These are phyloP conservation scores for Listronotus oregonensis DNA, from an alignment of 1,140 invertebrate species.

Conservation along the genomic window DNA sequence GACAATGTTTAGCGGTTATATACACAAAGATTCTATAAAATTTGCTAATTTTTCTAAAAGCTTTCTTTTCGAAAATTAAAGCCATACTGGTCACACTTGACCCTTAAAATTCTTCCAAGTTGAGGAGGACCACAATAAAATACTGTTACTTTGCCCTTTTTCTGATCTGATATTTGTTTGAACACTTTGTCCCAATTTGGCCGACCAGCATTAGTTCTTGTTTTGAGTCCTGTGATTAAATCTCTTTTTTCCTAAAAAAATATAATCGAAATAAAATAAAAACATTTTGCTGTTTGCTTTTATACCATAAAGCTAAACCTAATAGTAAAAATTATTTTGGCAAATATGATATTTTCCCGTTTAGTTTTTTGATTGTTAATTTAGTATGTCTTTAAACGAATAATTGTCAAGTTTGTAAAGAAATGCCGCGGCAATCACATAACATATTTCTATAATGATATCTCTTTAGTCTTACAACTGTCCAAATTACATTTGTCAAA, in stretches of 20 bases:
- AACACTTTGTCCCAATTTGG: constrained; percentile 97
- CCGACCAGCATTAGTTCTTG: constrained; percentile 87
- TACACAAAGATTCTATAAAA: constrained; percentile 29
- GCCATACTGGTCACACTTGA: constrained; percentile 88
- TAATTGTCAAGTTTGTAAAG: no score
- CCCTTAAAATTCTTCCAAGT: constrained; percentile 76
- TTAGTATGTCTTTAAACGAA: no score
- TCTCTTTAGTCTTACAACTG: no score
- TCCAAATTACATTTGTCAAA: no score
- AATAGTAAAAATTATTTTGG: no score
- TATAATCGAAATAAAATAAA: background rate
- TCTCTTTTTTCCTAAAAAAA: constrained; percentile 86
- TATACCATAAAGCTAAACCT: background rate
- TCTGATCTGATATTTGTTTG: constrained; percentile 79
- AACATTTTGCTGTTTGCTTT: no score
- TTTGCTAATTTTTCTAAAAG: constrained; percentile 64
- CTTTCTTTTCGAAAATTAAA: constrained; percentile 92
- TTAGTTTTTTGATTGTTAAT: no score
- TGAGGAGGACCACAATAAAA: constrained; percentile 94
- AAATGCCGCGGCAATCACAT: no score
- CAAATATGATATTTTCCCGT: no score
- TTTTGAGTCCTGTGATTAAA: constrained; percentile 91
- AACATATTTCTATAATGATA: no score
- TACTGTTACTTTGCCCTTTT: constrained; percentile 91
- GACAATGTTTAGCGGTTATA: background rate